phyloP scores from a whole-genome alignment of 1,140 invertebrate genomes.

The Neodiprion fabricii region DNA sequence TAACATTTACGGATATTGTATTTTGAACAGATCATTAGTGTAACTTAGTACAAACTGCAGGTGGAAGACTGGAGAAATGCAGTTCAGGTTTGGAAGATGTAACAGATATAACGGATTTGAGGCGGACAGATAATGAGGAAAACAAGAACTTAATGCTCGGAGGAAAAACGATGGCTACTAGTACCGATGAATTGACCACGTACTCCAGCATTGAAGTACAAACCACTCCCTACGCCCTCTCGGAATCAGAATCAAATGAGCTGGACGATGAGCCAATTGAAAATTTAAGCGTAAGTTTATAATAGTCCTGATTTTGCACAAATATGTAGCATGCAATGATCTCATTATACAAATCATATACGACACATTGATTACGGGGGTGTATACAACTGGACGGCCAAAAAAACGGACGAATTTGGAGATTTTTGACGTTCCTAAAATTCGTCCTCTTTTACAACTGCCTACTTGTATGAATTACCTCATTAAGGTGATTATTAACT shows the following conservation, averaged over 20 bases:
- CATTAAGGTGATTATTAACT: too few relatives aligned
- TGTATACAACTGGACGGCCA: too few relatives aligned
- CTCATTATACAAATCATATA: too few relatives aligned
- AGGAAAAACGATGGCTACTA: constrained; percentile 51
- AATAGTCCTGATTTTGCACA: constrained; percentile 1
- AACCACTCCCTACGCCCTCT: constrained; percentile 46
- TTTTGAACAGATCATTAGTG: too few relatives aligned
- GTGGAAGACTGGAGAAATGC: not conserved
- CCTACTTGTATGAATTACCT: too few relatives aligned
- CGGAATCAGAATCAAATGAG: constrained; percentile 41
- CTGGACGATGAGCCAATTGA: constrained; percentile 50
- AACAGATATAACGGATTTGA: constrained; percentile 14
- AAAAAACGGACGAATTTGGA: too few relatives aligned
- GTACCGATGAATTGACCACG: constrained; percentile 49
- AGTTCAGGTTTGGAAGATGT: not conserved
- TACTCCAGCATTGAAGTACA: constrained; percentile 52
- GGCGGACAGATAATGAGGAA: constrained; percentile 6
- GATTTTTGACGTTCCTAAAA: too few relatives aligned
- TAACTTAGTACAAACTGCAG: not conserved
- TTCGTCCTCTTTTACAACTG: too few relatives aligned
- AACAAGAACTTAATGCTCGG: constrained; percentile 16
- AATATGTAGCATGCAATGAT: too few relatives aligned
- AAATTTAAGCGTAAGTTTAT: constrained; percentile 53
- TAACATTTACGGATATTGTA: too few relatives aligned
- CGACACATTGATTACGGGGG: too few relatives aligned